Evolutionary conservation across 1,140 invertebrate genomes (phyloP).

Genomic region (Stenopsyche tienmushanensis): DNA sequence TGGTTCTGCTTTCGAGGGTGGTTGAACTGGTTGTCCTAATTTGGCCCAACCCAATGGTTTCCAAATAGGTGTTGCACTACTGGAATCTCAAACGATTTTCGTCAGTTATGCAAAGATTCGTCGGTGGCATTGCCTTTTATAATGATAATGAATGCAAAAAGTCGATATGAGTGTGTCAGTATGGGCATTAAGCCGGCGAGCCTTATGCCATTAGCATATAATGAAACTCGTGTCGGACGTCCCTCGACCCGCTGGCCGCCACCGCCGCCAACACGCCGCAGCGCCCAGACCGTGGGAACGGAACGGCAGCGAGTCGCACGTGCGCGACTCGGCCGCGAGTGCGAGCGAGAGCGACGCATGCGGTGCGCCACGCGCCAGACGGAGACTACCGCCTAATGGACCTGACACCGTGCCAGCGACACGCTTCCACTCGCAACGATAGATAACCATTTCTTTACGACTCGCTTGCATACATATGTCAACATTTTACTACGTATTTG

Average conservation of each 20-base stretch:
- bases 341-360: not conserved
- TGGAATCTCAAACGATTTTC: no score
- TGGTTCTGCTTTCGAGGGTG: no score
- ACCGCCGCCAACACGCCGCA: slow-evolving; percentile 6
- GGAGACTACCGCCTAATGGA: not conserved
- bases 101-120: no score
- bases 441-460: not conserved
- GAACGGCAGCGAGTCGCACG: slow-evolving; percentile 3
- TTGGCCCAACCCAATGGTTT: no score
- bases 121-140: no score
- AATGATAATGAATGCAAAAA: not conserved
- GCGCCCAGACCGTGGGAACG: slow-evolving; percentile 22
- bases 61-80: no score
- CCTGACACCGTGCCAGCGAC: slow-evolving; percentile 11
- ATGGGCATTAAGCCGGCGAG: slow-evolving; percentile 10
- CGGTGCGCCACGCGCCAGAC: not conserved
- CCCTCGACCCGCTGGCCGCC: no score
- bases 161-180: slow-evolving; percentile 1
- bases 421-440: slow-evolving; percentile 18
- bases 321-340: not conserved
- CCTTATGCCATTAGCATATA: slow-evolving; percentile 33
- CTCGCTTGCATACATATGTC: not conserved
- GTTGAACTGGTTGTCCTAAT: no score
- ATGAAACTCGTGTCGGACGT: slow-evolving; percentile 24
- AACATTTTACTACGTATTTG: no score